Percentiles rank a stretch among this genome's conserved stretches.
phyloP scores from a whole-genome alignment of 2,888 invertebrate species.

The Xestia rhomboidea region DNA sequence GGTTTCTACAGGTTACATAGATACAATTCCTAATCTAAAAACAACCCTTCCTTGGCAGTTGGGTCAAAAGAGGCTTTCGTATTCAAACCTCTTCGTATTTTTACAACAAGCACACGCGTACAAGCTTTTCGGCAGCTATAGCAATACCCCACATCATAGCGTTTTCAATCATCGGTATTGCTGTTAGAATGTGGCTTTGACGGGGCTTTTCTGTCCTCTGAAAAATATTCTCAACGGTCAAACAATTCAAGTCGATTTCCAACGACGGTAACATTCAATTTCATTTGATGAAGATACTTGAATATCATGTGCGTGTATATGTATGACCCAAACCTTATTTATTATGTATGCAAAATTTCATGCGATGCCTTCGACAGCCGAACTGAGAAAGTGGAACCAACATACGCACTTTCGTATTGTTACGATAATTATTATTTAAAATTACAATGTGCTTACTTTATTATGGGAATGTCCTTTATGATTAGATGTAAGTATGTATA shows the following conservation, averaged over 20 bases:
- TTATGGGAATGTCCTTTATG: conserved; percentile 6
- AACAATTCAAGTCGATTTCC: not conserved
- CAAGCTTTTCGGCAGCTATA: too few relatives aligned
- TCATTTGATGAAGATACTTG: not conserved
- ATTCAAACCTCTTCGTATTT: too few relatives aligned
- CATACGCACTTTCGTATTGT: conserved; percentile 18
- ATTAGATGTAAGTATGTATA: not conserved
- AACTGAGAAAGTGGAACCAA: conserved; percentile 31
- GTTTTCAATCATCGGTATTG: too few relatives aligned
- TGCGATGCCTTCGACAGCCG: conserved; percentile 1
- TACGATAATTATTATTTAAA: conserved; percentile 11
- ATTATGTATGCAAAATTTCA: conserved; percentile 20
- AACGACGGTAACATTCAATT: not conserved
- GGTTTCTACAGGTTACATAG: too few relatives aligned
- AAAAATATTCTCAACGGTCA: not conserved
- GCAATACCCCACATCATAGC: too few relatives aligned
- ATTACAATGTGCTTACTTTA: not conserved
- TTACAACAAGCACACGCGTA: too few relatives aligned
- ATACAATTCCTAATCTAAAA: too few relatives aligned
- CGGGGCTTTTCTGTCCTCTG: not conserved
- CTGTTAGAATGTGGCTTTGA: too few relatives aligned
- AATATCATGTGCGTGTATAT: not conserved
- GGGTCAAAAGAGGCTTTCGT: too few relatives aligned
- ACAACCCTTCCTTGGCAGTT: too few relatives aligned
- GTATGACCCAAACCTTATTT: not conserved